Conservation (phyloP, 2,888 invertebrate species). For the Dermolepida albohirtum region DNA sequence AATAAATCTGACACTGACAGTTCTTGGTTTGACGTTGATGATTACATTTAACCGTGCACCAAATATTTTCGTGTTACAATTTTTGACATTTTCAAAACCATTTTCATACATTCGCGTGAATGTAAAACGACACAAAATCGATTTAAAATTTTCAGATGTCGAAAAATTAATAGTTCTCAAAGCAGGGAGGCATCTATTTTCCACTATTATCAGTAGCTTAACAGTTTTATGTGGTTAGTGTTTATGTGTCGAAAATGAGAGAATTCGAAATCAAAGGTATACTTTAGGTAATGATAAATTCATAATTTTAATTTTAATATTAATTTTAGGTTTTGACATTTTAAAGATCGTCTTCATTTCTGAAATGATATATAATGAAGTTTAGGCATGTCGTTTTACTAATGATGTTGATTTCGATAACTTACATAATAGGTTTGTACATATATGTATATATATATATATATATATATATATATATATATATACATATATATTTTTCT, state of each 20-base stretch:
- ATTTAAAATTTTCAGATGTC: constrained; percentile 16
- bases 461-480: no score
- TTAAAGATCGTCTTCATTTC: constrained; percentile 30
- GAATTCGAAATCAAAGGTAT: constrained; percentile 30
- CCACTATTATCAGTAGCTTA: constrained; percentile 7
- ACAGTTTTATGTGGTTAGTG: constrained; percentile 14
- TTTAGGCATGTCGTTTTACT: constrained; percentile 45
- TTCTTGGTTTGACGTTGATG: constrained; percentile 34
- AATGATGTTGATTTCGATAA: constrained; percentile 42
- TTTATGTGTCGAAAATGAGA: constrained; percentile 34
- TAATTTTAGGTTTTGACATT: constrained; percentile 30
- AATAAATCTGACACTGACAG: constrained; percentile 35
- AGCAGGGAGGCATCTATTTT: constrained; percentile 15
- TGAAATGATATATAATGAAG: constrained; percentile 49
- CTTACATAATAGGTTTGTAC: constrained; percentile 36
- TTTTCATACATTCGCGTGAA: constrained; percentile 12
- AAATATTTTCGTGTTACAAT: constrained; percentile 28
- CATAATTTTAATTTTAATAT: background rate
- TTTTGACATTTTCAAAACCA: constrained; percentile 21
- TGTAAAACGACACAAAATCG: constrained; percentile 9
- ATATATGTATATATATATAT: no score
- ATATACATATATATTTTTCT: no score
- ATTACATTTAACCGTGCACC: constrained; percentile 24
- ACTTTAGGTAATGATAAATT: background rate
- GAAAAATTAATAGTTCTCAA: constrained; percentile 35